Base-by-base conservation (phyloP, 2,113 vertebrate genomes). In the Arothron firmamentum region DNA sequence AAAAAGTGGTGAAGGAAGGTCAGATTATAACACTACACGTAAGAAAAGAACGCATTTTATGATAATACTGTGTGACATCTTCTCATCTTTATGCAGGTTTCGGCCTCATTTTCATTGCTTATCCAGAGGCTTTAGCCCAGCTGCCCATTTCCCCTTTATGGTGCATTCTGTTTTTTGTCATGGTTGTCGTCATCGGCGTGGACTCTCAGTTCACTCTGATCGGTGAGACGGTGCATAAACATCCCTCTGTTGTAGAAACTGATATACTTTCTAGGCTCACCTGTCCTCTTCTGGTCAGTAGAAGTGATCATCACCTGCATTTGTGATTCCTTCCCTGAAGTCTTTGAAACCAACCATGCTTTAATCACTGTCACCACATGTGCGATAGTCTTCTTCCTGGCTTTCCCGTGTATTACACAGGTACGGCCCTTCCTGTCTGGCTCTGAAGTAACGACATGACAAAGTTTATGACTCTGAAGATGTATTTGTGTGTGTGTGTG, bases 81-180 rank as follows among this genome's bases (percentile, higher is more conserved):
- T 9, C 43, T 9, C 47, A 2, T 84, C 17, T 68, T 16, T 70
- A 4, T 80, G 3, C 81, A 98, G 96, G 93, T 15, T 99, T 98
- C 76, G 93, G 93, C 34, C 77, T 99, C 77, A 94, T 93, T 6
- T 99, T 98, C 65, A 94, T 99, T 70, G 95, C 92, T 1, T 99
- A 98, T 72, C 95, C 96, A 56, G 94, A 94, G 59, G 95, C 95
- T 61, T 89, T 98, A 46, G 86, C 94, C 6, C 84, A 93, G 77
- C 84, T 99, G 14, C 96, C 96, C 0, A 77, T 93, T 42, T 92
- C 94, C 23, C 92, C 94, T 1, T 83, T 98, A 38, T 98, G 96
- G 96, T 95, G 96, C 28, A 76, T 94, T 63, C 85, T 98, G 61
- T 98, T 98, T 88, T 98, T 98, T 86, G 91, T 98, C 59, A 98